Conservation (phyloP, 1,140 invertebrate species). For the Protaetia brevitarsis region DNA sequence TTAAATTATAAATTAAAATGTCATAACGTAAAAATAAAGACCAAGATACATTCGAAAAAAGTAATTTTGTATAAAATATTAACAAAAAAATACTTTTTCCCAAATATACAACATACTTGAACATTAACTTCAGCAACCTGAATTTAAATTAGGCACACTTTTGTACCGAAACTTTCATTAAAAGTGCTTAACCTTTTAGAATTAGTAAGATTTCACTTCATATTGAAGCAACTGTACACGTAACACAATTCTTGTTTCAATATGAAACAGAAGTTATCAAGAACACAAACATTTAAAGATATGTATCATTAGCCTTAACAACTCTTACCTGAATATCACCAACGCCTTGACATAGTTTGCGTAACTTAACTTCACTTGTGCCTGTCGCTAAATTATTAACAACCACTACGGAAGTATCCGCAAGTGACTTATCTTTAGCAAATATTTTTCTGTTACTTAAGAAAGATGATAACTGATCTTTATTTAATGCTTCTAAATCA, state of each 20-base stretch:
- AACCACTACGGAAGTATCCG: constrained; percentile 51
- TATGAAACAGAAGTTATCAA: background rate
- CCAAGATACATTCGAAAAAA: too few relatives aligned
- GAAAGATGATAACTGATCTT: constrained; percentile 35
- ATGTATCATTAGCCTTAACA: background rate
- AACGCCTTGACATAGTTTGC: constrained; percentile 55
- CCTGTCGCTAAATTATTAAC: constrained; percentile 56
- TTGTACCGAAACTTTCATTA: too few relatives aligned
- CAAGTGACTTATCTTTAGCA: constrained; percentile 45
- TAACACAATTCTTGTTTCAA: background rate
- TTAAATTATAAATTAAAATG: too few relatives aligned
- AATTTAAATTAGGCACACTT: too few relatives aligned
- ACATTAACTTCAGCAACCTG: too few relatives aligned
- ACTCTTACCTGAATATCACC: constrained; percentile 55
- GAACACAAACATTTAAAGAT: background rate
- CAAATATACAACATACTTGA: too few relatives aligned
- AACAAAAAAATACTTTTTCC: too few relatives aligned
- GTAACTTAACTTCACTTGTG: constrained; percentile 53
- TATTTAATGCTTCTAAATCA: constrained; percentile 2
- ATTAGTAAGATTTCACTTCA: too few relatives aligned
- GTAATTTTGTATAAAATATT: too few relatives aligned
- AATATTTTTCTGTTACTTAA: constrained; percentile 49
- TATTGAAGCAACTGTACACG: background rate
- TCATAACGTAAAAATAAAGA: too few relatives aligned
- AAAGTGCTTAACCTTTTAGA: too few relatives aligned